phyloP scores from a whole-genome alignment of 2,888 invertebrate genomes.

The Hypsopygia costalis region DNA sequence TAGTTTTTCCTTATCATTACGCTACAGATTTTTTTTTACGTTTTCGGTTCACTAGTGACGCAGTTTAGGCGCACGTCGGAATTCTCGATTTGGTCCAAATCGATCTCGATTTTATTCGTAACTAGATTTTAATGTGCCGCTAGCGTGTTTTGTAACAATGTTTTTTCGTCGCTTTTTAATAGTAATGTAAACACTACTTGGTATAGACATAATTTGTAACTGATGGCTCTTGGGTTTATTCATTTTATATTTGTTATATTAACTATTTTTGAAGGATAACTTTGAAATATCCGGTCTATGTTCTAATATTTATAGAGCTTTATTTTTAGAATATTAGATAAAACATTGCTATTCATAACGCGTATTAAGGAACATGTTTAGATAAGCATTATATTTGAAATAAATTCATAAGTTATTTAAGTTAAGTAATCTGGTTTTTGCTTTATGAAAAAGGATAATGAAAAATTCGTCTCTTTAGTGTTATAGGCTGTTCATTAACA shows the following conservation, averaged over 20 bases:
- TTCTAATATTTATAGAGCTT: background rate
- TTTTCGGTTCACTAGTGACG: constrained; percentile 21
- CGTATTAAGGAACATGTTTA: too few species aligned
- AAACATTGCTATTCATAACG: too few species aligned
- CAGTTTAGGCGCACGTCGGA: constrained; percentile 17
- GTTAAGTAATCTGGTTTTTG: too few species aligned
- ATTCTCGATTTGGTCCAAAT: constrained; percentile 43
- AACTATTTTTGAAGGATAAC: background rate
- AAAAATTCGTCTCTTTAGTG: too few species aligned
- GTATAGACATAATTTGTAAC: background rate
- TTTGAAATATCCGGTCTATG: background rate
- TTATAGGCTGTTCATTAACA: too few species aligned
- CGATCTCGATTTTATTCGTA: background rate
- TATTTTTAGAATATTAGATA: too few species aligned
- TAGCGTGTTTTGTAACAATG: constrained; percentile 27
- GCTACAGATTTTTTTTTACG: constrained; percentile 14
- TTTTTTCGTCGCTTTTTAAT: constrained; percentile 1
- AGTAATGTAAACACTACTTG: constrained; percentile 1
- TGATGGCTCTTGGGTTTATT: background rate
- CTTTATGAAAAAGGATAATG: too few species aligned
- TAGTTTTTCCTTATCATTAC: constrained; percentile 20
- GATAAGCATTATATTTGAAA: too few species aligned
- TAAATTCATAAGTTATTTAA: too few species aligned
- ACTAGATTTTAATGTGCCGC: constrained; percentile 36
- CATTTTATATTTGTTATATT: background rate